Percentiles rank a stretch among this genome's conserved stretches.
These are phyloP conservation scores for Meriones unguiculatus DNA, from an alignment of 2,113 vertebrate species.

Conservation along the genomic window DNA sequence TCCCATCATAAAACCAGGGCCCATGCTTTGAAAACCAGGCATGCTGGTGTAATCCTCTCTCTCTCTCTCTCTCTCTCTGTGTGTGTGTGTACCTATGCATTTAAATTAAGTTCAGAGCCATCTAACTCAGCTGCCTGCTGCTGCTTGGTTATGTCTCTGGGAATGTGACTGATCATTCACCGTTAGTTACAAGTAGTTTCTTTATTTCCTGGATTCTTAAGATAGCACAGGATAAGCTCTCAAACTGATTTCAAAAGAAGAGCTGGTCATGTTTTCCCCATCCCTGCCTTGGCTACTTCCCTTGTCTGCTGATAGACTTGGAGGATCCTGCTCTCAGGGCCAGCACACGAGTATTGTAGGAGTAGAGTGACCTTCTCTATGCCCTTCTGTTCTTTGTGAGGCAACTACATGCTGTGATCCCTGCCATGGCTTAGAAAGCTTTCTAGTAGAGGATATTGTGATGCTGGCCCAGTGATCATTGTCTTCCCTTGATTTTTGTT, in stretches of 20 bases:
- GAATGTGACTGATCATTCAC: background rate
- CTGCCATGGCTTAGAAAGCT: rapidly evolving
- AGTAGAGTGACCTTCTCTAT: too few relatives aligned
- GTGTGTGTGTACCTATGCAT: rapidly evolving
- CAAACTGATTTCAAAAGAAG: background rate
- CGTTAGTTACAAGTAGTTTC: background rate
- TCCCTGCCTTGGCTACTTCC: rapidly evolving
- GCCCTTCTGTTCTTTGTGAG: rapidly evolving
- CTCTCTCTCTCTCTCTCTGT: too few relatives aligned
- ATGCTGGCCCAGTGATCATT: rapidly evolving
- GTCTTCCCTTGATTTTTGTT: background rate
- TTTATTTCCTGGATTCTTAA: background rate
- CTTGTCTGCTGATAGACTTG: background rate
- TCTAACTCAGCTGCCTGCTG: too few relatives aligned
- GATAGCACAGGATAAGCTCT: background rate
- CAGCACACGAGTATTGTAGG: rapidly evolving
- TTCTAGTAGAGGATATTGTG: rapidly evolving
- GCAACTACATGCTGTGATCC: rapidly evolving
- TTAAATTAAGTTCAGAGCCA: background rate
- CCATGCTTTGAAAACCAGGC: rapidly evolving
- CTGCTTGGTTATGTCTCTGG: background rate
- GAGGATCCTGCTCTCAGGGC: rapidly evolving
- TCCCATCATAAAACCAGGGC: background rate
- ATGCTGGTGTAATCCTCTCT: background rate
- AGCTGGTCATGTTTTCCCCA: background rate